A percentile compares a stretch with the other conserved stretches of the same genome.
Conservation (phyloP, 2,113 vertebrate species). For the Callorhinus ursinus region DNA sequence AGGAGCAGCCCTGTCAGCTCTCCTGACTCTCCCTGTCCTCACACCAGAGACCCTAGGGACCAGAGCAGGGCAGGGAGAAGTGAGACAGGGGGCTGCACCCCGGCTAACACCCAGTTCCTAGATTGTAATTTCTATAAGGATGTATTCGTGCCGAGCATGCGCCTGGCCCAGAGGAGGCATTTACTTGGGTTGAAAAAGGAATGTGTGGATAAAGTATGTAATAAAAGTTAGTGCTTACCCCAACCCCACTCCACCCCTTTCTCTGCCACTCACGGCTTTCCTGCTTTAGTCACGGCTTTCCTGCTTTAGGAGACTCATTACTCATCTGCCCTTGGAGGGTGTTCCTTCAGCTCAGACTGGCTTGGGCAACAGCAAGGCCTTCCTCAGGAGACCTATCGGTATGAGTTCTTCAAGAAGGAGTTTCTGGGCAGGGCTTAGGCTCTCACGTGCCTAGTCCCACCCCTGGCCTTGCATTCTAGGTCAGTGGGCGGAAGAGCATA, state of each 20-base stretch:
- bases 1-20: background rate
- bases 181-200: background rate
- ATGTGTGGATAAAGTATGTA: background rate
- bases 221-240: background rate
- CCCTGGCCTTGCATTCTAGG: background rate
- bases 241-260: background rate
- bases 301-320: background rate
- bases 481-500: background rate
- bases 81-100: background rate
- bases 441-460: background rate
- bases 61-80: background rate
- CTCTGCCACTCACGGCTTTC: background rate
- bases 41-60: background rate
- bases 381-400: too few species aligned
- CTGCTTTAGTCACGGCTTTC: background rate
- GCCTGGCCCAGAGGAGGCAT: background rate
- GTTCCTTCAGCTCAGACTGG: background rate
- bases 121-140: background rate
- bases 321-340: background rate
- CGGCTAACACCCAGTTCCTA: background rate
- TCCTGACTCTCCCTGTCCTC: background rate
- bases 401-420: background rate
- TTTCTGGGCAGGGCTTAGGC: conserved; percentile 51
- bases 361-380: background rate
- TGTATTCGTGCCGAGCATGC: background rate